Base-by-base conservation (phyloP, 2,888 invertebrate genomes). In the Philonicus albiceps region DNA sequence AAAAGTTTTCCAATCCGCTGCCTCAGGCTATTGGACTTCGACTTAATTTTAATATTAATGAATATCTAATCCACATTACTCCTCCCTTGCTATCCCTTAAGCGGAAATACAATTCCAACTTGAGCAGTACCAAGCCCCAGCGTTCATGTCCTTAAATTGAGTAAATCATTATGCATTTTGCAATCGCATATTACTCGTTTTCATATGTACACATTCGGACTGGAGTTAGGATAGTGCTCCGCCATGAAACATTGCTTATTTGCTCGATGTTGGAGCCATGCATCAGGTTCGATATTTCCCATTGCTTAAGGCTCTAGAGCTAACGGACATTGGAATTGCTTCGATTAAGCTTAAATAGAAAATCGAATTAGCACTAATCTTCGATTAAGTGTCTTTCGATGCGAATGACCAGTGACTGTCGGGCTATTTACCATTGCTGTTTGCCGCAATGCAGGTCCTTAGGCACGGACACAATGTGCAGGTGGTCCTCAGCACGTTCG, bases 331-430 rank as follows among this genome's bases (percentile, higher is more conserved):
- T 37, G 34, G 43, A 49, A 43, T 74, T 86, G 40, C 64, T 86
- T 81, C 49, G 49, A 80, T 86, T 40, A 86, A 72, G 86, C 43
- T 86, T 22, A 40, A n/a, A 49, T 5, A n/a, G 37, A 43, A 76
- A 86, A 80, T 81, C 81, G 81, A 86, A 34, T 73, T 64, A 78
- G 76, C 78, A 72, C 34, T 37, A 34, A 37, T 43, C 85, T 73
- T 85, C 40, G 22, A 85, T 78, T 49, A 78, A 78, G 78, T 78
- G 49, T 43, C 49, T 16, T 78, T 78, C 43, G 16, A 49, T 19
- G 40, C 6, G 11, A 43, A 31, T 22, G 43, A 34, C 40, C 30
- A 22, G 43, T 78, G 40, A 27, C 11, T 31, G 22, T 16, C 34
- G 6, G 31, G 19, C 40, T 76, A 19, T 73, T 16, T 31, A 30